Base-by-base conservation (phyloP, 2,888 invertebrate genomes). In the Augiades crinisus region DNA sequence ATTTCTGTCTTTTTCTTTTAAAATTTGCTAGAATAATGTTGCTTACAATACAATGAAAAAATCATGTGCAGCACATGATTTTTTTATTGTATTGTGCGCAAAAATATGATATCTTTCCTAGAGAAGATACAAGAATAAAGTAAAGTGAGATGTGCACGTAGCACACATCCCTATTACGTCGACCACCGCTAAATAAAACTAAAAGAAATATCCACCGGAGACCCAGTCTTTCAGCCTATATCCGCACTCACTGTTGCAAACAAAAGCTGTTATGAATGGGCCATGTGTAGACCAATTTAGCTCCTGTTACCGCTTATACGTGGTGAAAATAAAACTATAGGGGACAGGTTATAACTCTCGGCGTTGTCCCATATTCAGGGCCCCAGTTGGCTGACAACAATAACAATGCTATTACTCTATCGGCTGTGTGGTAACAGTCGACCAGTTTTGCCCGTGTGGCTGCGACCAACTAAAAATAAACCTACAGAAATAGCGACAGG, bases 231-330 rank as follows among this genome's bases (percentile, higher is more conserved):
- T 46, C 60, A 61, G 52, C 55, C 59, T 55, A 60, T 59, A 62
- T 65, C 62, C 67, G 59, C 81, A 71, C 61, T 65, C 64, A 64
- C 59, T 65, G 68, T 78, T 75, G 67, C 68, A 70, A 44, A 51
- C 51, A 51, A 72, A 72, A 70, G 74, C 80, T 75, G 85, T 84
- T 80, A 81, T 51, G 74, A 81, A 61, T 62, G 78, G 70, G 59
- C 77, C 81, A 82, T 81, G 83, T 83, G 78, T 83, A 81, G 75
- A 80, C 79, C 72, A 77, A 77, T 79, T 81, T 77, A 78, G 75
- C 75, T 78, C 70, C 67, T 73, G 70, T 74, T 77, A 70, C 72
- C 77, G 43, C 50, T 36, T 19, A 27, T 50, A 50, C 43, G 43
- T 36, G 50, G 43, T 36, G 36, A 36, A 50, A 50, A 50, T 50